These are phyloP conservation scores for Oryzaephilus surinamensis DNA, from an alignment of 1,140 invertebrate genomes.

Conservation along the genomic window DNA sequence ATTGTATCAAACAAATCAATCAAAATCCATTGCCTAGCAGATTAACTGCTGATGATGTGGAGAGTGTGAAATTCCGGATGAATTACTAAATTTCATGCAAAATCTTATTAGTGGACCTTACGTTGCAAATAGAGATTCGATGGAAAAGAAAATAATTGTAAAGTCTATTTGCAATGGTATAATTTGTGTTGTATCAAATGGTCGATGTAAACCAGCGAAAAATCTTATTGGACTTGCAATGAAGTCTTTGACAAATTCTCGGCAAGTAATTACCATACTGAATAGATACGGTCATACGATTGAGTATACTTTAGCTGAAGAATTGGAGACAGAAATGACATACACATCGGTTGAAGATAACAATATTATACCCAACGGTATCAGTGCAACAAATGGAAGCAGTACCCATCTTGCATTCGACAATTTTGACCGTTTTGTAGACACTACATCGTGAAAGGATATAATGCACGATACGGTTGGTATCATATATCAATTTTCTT, in stretches of 20 bases:
- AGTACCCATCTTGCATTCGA: conserved; percentile 36
- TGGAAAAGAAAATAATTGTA: conserved; percentile 16
- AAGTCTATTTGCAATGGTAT: conserved; percentile 29
- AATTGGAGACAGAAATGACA: conserved; percentile 32
- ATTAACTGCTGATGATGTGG: conserved; percentile 30
- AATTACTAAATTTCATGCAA: conserved; percentile 27
- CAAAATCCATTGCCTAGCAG: conserved; percentile 14
- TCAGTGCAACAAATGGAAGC: conserved; percentile 12
- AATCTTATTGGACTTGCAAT: conserved; percentile 27
- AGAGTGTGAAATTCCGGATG: conserved; percentile 29
- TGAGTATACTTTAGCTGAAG: conserved; percentile 29
- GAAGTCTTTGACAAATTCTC: conserved; percentile 29
- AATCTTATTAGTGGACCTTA: conserved; percentile 25
- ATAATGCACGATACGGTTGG: conserved; percentile 40
- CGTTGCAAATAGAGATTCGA: conserved; percentile 16
- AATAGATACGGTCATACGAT: conserved; percentile 31
- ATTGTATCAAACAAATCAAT: conserved; percentile 23
- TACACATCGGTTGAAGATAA: conserved; percentile 10
- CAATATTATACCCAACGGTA: conserved; percentile 21
- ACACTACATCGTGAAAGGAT: conserved; percentile 35
- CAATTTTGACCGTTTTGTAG: conserved; percentile 38
- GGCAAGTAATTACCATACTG: conserved; percentile 28
- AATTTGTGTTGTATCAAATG: conserved; percentile 26
- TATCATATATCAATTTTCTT: conserved; percentile 33
- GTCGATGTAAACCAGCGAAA: conserved; percentile 27